These are phyloP conservation scores for Megaustenia siamemsis DNA, from an alignment of 2,888 invertebrate species.

Conservation along the genomic window DNA sequence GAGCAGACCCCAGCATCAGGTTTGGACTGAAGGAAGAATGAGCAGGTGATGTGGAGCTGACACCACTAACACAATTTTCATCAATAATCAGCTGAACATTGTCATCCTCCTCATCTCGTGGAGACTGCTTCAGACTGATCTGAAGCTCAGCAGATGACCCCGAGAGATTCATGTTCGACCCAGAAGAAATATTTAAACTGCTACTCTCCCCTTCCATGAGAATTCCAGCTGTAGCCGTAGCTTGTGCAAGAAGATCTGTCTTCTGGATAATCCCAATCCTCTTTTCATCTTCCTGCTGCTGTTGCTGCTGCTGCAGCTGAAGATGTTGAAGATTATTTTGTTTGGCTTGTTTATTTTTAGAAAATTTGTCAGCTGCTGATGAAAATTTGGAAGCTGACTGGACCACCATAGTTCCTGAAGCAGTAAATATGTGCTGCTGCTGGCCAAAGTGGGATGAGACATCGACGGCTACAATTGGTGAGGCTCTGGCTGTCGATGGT, in stretches of 20 bases:
- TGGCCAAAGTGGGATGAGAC: slow-evolving; percentile 34
- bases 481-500: slow-evolving; percentile 45
- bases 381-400: slow-evolving; percentile 16
- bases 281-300: slow-evolving; percentile 34
- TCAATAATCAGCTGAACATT: slow-evolving; percentile 54
- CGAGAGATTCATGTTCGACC: slow-evolving; percentile 46
- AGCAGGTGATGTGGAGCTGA: slow-evolving; percentile 46
- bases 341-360: slow-evolving; percentile 45
- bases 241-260: slow-evolving; percentile 50
- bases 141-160: slow-evolving; percentile 51
- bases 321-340: neutral
- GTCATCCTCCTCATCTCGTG: slow-evolving; percentile 52
- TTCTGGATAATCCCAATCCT: slow-evolving; percentile 11
- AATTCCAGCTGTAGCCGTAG: slow-evolving; percentile 53
- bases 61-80: slow-evolving; percentile 50
- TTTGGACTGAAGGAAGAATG: slow-evolving; percentile 52
- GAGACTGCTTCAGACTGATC: slow-evolving; percentile 49
- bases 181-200: slow-evolving; percentile 39
- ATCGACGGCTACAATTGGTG: slow-evolving; percentile 44
- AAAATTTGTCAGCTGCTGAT: slow-evolving; percentile 5
- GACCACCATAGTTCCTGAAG: slow-evolving; percentile 33
- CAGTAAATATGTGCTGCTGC: slow-evolving; percentile 9
- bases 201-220: slow-evolving; percentile 45
- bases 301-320: slow-evolving; percentile 23
- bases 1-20: slow-evolving; percentile 31